Conservation (phyloP, 2,888 invertebrate species). For the Tipula unca region DNA sequence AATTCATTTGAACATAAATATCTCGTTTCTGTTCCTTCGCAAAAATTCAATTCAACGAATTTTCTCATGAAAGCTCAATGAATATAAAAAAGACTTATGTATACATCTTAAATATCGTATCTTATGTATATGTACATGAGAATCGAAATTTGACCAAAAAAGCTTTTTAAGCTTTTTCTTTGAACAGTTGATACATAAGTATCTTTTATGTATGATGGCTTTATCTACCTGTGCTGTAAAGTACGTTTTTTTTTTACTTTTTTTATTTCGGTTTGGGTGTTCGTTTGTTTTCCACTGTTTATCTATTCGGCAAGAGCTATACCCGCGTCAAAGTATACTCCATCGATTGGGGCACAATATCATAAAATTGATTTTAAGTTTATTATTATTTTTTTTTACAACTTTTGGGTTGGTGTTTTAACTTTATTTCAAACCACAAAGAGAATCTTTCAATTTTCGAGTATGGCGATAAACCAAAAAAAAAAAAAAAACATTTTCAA, state of each 20-base stretch:
- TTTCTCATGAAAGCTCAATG: neutral
- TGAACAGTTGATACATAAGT: neutral
- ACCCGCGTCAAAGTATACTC: neutral
- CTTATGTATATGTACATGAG: neutral
- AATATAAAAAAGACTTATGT: neutral
- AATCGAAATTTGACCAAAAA: neutral
- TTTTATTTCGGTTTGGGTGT: neutral
- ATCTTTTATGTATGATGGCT: neutral
- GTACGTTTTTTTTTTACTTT: neutral
- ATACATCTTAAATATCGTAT: neutral
- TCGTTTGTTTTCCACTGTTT: neutral
- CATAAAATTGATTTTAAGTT: neutral
- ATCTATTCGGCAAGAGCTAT: neutral
- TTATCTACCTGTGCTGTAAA: neutral
- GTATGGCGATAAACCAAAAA: neutral
- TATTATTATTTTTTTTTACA: neutral
- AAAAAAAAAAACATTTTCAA: too few species aligned
- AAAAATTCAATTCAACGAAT: neutral
- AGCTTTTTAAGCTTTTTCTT: neutral
- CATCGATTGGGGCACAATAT: neutral
- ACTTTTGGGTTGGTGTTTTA: neutral
- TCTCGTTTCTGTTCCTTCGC: neutral
- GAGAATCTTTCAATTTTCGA: neutral
- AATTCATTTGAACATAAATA: conserved; percentile 14
- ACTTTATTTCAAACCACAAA: neutral